These are phyloP conservation scores for Pangasius krempfi DNA, from an alignment of 2,797 vertebrate genomes.

Conservation along the genomic window DNA sequence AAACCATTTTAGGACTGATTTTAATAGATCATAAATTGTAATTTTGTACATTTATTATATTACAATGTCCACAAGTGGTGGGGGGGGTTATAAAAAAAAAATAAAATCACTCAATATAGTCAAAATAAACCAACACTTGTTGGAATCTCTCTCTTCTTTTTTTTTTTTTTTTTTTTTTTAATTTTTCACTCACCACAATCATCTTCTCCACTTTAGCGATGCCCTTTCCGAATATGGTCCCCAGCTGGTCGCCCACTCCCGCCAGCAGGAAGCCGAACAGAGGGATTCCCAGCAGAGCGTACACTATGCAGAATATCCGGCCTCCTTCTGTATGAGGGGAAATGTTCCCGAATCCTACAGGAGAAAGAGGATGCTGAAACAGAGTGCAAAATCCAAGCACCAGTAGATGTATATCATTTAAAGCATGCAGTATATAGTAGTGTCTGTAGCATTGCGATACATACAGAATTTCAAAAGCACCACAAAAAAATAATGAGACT, in stretches of 20 bases:
- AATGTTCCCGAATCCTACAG: slow-evolving; percentile 94
- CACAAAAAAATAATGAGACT: neutral
- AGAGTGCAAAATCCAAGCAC: neutral
- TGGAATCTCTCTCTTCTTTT: too few relatives aligned
- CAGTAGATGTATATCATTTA: neutral
- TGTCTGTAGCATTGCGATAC: neutral
- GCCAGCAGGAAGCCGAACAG: slow-evolving; percentile 96
- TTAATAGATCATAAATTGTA: too few relatives aligned
- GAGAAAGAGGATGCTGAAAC: slow-evolving; percentile 4
- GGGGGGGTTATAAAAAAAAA: neutral
- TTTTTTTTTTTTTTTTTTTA: too few relatives aligned
- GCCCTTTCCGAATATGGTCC: slow-evolving; percentile 97
- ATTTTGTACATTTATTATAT: too few relatives aligned
- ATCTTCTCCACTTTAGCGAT: slow-evolving; percentile 96
- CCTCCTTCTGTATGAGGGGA: slow-evolving; percentile 95
- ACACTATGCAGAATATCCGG: slow-evolving; percentile 97
- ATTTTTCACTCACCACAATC: slow-evolving; percentile 84
- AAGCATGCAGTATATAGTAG: neutral
- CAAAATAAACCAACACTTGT: neutral
- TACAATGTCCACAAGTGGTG: neutral
- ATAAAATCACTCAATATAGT: neutral
- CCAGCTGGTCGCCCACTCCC: slow-evolving; percentile 95
- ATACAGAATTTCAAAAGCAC: neutral
- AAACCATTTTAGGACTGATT: too few relatives aligned
- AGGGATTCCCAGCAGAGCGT: slow-evolving; percentile 95